These are phyloP conservation scores for Torymus texanus DNA, from an alignment of 2,888 invertebrate genomes.

Conservation along the genomic window DNA sequence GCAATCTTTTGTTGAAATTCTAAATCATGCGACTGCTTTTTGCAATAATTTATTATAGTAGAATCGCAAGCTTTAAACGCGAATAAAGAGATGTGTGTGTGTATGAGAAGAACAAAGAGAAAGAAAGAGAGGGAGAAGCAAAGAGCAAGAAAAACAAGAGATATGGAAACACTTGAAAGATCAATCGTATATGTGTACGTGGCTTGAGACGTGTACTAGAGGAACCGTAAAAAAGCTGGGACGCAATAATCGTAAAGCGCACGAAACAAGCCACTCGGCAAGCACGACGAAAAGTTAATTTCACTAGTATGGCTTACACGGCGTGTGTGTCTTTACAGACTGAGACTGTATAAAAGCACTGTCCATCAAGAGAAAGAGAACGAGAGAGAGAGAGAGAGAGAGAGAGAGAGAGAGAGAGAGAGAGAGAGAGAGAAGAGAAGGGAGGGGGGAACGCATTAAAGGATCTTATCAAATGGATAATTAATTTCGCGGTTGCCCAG, in stretches of 20 bases:
- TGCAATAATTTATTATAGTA: slow-evolving; percentile 20
- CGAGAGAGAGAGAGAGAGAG: no score
- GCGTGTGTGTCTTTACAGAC: neutral
- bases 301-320: slow-evolving; percentile 13
- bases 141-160: no score
- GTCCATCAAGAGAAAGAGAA: no score
- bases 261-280: slow-evolving; percentile 28
- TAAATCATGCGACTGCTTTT: slow-evolving; percentile 25
- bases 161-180: no score
- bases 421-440: neutral
- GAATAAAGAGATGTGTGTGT: no score
- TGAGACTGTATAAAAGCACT: no score
- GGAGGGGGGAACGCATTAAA: slow-evolving; percentile 9
- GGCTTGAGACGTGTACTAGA: no score
- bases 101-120: no score
- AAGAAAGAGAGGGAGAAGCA: no score
- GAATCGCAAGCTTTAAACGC: neutral
- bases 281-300: slow-evolving; percentile 27
- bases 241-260: slow-evolving; percentile 37
- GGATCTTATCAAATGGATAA: slow-evolving; percentile 21
- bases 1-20: slow-evolving; percentile 14
- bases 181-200: no score
- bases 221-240: slow-evolving; percentile 15
- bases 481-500: slow-evolving; percentile 8
- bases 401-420: no score